Evolutionary conservation across 2,888 invertebrate species (phyloP), one percentile per base, ranked within the genome.

Genomic region (Argynnis bischoffii): DNA sequence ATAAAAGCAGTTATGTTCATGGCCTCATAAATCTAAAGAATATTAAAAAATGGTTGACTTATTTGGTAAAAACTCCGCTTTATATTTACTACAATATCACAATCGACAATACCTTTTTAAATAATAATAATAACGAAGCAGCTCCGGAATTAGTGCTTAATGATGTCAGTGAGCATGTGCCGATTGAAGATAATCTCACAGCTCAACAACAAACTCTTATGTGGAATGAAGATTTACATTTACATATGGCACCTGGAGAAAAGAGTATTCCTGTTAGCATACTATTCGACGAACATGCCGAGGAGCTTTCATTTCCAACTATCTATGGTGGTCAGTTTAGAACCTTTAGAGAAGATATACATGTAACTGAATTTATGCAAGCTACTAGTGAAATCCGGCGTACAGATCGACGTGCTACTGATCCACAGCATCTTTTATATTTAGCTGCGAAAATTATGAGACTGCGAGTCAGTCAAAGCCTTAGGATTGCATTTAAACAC

Each of bases 291-390:
- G 75, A 74, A 69, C 81, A 85, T 77, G 83, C 83, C 14, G 86
- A 86, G 80, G 86, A 87, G 66, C 63, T 87, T 18, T 85, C 86
- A 3, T 87, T 88, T 75, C 87, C 86, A 5, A 11, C 77, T 8
- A 87, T 87, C 74, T 89, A 88, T 77, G 77, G 67, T 35, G 87
- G 87, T 6, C 55, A 84, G 60, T 74, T 74, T 2, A 74, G 85
- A 63, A 69, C 57, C 4, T 86, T 83, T 72, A 59, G 74, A 55
- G 72, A 70, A 67, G 76, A 72, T 15, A 70, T 85, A 72, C 64
- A 66, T 66, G 80, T 79, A 3, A 83, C 84, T 72, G 81, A 81
- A 31, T 83, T 75, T 75, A 82, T 79, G 81, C 61, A 83, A 55
- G 82, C 82, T 5, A 77, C 81, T 54, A 86, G 83, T 79, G 86